A percentile compares a stretch with the other conserved stretches of the same genome.
Evolutionary conservation across 2,113 vertebrate genomes (phyloP).

Genomic region (Charadrius vociferus): DNA sequence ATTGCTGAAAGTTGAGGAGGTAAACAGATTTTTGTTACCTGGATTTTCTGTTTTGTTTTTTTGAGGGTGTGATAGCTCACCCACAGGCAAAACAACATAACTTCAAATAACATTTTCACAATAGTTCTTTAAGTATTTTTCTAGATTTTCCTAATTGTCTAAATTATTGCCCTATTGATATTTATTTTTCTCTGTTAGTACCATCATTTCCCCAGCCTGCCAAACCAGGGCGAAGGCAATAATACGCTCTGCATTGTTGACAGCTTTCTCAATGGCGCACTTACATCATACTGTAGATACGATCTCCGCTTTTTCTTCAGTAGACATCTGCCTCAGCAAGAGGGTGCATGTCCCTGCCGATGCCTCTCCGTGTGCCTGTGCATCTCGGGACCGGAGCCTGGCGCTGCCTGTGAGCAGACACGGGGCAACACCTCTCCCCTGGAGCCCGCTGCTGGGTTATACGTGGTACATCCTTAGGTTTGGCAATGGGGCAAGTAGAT

Average conservation of each 20-base stretch:
- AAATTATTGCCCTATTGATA: too few relatives aligned
- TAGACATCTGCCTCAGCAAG: neutral
- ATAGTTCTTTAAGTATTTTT: neutral
- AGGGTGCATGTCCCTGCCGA: rapidly evolving
- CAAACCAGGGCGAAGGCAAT: neutral
- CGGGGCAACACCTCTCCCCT: neutral
- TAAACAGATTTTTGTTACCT: neutral
- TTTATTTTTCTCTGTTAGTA: neutral
- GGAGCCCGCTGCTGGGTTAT: rapidly evolving
- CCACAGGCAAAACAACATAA: neutral
- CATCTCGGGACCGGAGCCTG: neutral
- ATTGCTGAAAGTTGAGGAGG: neutral
- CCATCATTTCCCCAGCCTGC: neutral
- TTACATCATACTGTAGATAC: rapidly evolving
- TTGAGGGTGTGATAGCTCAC: neutral
- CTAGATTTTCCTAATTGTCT: neutral
- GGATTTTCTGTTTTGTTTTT: neutral
- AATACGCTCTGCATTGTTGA: rapidly evolving
- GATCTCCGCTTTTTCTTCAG: neutral
- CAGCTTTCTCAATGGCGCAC: rapidly evolving
- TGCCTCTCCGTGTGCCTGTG: rapidly evolving
- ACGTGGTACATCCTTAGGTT: rapidly evolving
- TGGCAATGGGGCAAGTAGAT: neutral
- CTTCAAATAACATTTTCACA: neutral
- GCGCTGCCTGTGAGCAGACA: neutral